phyloP scores from a whole-genome alignment of 2,797 vertebrate genomes.

The Eulemur mongoz region DNA sequence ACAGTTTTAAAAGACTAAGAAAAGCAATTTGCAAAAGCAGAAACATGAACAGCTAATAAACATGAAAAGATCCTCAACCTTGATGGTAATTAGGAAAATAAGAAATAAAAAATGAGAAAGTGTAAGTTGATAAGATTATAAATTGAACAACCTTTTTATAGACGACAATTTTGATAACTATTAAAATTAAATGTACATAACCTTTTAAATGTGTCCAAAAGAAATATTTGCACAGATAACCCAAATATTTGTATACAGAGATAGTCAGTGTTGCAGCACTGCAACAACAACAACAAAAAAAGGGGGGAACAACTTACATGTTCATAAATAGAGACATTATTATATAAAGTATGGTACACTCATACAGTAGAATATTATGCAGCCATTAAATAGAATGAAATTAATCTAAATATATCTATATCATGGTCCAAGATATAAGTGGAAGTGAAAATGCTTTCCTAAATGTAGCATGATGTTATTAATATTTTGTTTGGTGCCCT shows the following conservation, averaged over 20 bases:
- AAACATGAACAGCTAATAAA: not conserved
- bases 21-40: not conserved
- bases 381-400: not conserved
- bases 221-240: not conserved
- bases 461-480: too few relatives aligned
- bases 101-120: not conserved
- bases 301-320: not conserved
- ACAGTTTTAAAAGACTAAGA: not conserved
- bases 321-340: not conserved
- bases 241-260: not conserved
- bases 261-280: not conserved
- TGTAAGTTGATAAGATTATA: not conserved
- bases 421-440: not conserved
- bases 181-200: not conserved
- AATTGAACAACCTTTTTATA: not conserved
- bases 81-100: not conserved
- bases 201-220: not conserved
- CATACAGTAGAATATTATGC: not conserved
- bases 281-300: not conserved
- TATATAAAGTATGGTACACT: not conserved
- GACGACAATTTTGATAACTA: not conserved
- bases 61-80: not conserved
- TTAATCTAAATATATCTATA: not conserved
- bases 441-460: not conserved
- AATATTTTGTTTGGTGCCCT: too few relatives aligned